Evolutionary conservation across 30 jellyfish, hydroid and myxozoan species (phyloP), one percentile per base, ranked within the genome.

Genomic region (Haliclystus octoradiatus): DNA sequence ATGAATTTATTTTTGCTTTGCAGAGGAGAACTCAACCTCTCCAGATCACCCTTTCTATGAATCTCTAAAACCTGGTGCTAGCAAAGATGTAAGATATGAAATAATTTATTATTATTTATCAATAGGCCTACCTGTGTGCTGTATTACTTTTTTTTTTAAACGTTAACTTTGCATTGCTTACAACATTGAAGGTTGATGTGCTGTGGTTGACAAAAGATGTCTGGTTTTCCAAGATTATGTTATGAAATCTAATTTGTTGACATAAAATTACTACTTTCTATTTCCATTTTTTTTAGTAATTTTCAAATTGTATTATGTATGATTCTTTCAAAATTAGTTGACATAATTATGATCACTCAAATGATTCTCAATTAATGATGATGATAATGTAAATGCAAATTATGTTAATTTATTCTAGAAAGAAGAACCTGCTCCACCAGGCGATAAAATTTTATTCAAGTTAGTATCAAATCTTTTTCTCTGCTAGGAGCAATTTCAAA

Each of bases 21-120:
- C 57, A 47, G 98, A 89, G 66, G 98, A 89, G 51, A 80, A 68
- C 34, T 47, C 69, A 12, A 76, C 83, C 7, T 28, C 95, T 14
- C 82, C 93, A 19, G 77, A 79, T 15, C 98, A 89, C 65, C 80
- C 77, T 23, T 78, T 89, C 1, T 69, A 68, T 52, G 75, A 69
- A 74, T 15, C 31, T 12, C 63, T 89, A 76, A 77, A 79, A 35
- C 85, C 65, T 66, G 98, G 98, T 0, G 34, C 64, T 33, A 81
- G 95, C 75, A 78, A 12, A 19, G 66, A 3, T 3, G 73, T 13
- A 64, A 65, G 31, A 3, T 3, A 13, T 2, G 40, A 25, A 1
- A 63, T 28, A 26, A 23, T 47, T 12, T 47, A 47, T 47, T 14
- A 47, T 22, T 12, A 12, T 14, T 12, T 47, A 47, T 12, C 14